Evolutionary conservation across 92 coral and sea anemone species (phyloP), one percentile per base, ranked within the genome.

Genomic region (Scolanthus callimorphus): DNA sequence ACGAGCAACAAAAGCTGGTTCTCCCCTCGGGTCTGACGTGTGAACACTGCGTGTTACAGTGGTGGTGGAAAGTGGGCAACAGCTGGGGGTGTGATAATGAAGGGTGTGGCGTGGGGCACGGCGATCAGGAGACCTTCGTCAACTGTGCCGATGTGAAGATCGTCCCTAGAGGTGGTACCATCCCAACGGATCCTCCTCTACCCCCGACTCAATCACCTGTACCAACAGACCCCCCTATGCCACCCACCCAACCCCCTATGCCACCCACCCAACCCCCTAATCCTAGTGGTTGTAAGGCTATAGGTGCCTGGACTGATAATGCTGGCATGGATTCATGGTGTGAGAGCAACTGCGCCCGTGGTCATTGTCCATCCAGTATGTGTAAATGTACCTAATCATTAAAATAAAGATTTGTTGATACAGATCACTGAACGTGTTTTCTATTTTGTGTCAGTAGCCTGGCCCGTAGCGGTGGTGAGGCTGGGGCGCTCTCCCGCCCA

Each of bases 21-120:
- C 82, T 89, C 12, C 96, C 96, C 22, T 28, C 23, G 29, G 97
- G 85, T 0, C 61, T 90, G 62, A 71, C 89, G 17, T 90, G 97
- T 28, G 78, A 78, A 13, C 90, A 86, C 71, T 90, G 97, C 49
- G 97, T 90, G n/a, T 31, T 90, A 21, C 97, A 90, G 57, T 90
- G 97, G 97, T 90, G 97, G 97, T 90, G 88, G 87, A 83, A 76
- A 17, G 84, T 80, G 44, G 97, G 86, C 0, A 90, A 90, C 78
- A 77, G 70, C 57, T 90, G 95, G 95, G 84, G 86, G 0, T 86
- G 95, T 34, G 95, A 86, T 17, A 57, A 44, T 4, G 61, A 39
- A 0, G 62, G 73, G 13, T 86, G 90, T 38, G 94, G 86, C 0
- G 27, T 65, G n/a, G 91, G 88, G 3, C 63, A 74, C 17, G 95